Percentiles rank a stretch among this genome's conserved stretches.
These are phyloP conservation scores for Zaprionus davidi DNA, from an alignment of 1,140 invertebrate genomes.

Conservation along the genomic window DNA sequence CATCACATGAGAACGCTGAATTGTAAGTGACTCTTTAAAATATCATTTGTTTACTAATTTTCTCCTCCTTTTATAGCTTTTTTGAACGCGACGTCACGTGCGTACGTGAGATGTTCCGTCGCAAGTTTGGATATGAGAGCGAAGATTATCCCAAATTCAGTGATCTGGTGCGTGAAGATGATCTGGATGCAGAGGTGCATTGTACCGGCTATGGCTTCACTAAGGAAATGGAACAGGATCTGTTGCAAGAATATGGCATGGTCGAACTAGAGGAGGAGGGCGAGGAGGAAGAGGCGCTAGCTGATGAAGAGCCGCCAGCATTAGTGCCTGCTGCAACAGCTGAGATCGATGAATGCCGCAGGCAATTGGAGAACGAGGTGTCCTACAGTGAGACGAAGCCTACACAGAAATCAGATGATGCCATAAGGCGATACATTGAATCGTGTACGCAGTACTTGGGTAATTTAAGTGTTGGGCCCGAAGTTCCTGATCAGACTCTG, in stretches of 20 bases:
- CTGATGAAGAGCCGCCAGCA: slow-evolving; percentile 52
- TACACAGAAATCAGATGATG: slow-evolving; percentile 65
- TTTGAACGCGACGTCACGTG: slow-evolving; percentile 98
- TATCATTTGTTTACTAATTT: background rate
- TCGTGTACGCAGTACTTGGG: slow-evolving; percentile 79
- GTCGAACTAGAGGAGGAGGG: slow-evolving; percentile 66
- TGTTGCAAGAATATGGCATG: slow-evolving; percentile 85
- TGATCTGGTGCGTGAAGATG: slow-evolving; percentile 93
- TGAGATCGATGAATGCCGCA: slow-evolving; percentile 85
- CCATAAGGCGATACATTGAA: slow-evolving; percentile 82
- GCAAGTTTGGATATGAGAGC: slow-evolving; percentile 96
- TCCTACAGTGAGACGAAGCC: slow-evolving; percentile 76
- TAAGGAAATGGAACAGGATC: slow-evolving; percentile 92
- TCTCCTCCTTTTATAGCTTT: slow-evolving; percentile 86
- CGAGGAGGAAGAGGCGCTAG: slow-evolving; percentile 44
- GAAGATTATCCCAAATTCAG: slow-evolving; percentile 93
- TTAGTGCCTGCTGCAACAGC: slow-evolving; percentile 80
- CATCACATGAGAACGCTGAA: slow-evolving; percentile 95
- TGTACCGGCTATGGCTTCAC: slow-evolving; percentile 97
- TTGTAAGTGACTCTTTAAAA: slow-evolving; percentile 86
- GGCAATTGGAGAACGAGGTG: slow-evolving; percentile 84
- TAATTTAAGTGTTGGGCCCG: slow-evolving; percentile 61
- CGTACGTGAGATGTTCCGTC: slow-evolving; percentile 95
- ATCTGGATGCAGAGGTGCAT: slow-evolving; percentile 94
- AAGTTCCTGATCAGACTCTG: slow-evolving; percentile 51